phyloP scores from a whole-genome alignment of 2,797 vertebrate species.

The Simalia tracyae region DNA sequence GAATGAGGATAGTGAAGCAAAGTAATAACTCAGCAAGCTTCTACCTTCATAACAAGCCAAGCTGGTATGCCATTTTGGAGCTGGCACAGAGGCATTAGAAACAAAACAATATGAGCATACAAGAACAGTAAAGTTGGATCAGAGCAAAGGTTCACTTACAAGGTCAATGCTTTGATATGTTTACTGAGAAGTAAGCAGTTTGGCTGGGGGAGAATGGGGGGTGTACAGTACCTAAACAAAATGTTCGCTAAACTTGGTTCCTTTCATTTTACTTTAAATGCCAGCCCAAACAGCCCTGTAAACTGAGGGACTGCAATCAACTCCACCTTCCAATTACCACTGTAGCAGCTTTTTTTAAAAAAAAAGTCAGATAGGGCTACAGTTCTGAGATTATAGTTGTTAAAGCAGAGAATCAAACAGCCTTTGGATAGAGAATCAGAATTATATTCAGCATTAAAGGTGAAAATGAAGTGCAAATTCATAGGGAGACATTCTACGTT shows the following conservation, averaged over 20 bases:
- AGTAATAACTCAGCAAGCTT: not conserved
- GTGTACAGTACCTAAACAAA: not conserved
- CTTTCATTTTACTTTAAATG: not conserved
- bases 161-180: not conserved
- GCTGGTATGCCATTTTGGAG: not conserved
- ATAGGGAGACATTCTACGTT: not conserved
- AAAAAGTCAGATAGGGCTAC: not conserved
- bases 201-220: not conserved
- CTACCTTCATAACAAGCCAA: not conserved
- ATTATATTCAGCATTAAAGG: not conserved
- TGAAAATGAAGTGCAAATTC: slow-evolving; percentile 35
- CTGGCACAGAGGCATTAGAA: not conserved
- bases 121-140: not conserved
- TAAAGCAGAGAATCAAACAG: slow-evolving; percentile 4
- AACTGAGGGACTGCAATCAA: not conserved
- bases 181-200: not conserved
- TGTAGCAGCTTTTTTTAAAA: not conserved
- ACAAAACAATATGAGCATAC: not conserved
- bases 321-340: not conserved
- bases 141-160: not conserved
- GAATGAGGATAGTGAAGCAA: not conserved
- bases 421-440: slow-evolving; percentile 12
- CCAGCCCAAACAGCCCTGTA: not conserved
- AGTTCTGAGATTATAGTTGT: not conserved
- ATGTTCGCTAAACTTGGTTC: not conserved